A percentile compares a stretch with the other conserved stretches of the same genome.
These are phyloP conservation scores for Xanthia icteritia DNA, from an alignment of 2,888 invertebrate species.

Conservation along the genomic window DNA sequence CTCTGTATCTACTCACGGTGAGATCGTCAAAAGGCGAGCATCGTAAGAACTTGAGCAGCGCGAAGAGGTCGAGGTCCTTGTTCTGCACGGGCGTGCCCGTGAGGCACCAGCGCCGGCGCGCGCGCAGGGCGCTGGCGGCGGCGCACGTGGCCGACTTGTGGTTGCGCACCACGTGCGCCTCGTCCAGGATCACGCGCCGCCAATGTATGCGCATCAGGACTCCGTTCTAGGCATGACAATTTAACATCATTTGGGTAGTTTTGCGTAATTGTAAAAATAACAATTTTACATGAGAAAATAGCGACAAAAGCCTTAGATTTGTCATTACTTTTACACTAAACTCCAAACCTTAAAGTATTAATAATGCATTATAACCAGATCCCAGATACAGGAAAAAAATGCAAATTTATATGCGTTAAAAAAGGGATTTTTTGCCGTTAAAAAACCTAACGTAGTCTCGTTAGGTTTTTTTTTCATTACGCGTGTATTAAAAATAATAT, in stretches of 20 bases:
- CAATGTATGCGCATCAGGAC: constrained; percentile 93
- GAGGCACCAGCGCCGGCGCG: constrained; percentile 92
- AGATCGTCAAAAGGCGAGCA: constrained; percentile 97
- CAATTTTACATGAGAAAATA: background rate
- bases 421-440: no score
- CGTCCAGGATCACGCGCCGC: constrained; percentile 97
- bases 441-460: no score
- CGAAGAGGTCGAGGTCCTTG: constrained; percentile 95
- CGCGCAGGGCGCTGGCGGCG: constrained; percentile 92
- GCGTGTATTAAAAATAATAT: no score
- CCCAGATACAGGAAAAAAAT: background rate
- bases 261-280: background rate
- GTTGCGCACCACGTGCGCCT: constrained; percentile 98
- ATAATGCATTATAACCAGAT: background rate
- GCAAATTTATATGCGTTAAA: no score
- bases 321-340: background rate
- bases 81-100: constrained; percentile 99
- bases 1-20: constrained; percentile 80
- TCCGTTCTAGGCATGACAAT: constrained; percentile 79
- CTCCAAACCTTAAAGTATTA: background rate
- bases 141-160: constrained; percentile 94
- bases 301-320: background rate
- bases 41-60: constrained; percentile 95
- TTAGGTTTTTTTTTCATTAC: no score
- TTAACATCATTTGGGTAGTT: background rate